Conservation (phyloP, 2,888 invertebrate genomes). For the Macropis europaea region DNA sequence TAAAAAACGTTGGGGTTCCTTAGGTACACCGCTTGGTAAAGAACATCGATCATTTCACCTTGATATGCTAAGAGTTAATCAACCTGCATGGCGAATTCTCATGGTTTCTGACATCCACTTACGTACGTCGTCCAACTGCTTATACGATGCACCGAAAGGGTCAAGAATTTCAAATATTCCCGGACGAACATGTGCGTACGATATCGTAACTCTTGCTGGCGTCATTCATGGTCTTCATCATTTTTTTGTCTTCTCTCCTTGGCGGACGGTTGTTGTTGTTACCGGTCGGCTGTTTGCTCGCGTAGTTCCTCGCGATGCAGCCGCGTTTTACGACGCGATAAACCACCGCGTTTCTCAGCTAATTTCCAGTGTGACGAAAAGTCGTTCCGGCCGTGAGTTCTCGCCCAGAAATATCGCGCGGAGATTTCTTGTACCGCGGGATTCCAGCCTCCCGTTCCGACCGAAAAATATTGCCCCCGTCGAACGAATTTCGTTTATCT, state of each 20-base stretch:
- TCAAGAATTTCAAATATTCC: not conserved
- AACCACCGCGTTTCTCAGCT: constrained; percentile 56
- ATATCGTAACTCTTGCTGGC: not conserved
- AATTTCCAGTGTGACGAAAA: constrained; percentile 64
- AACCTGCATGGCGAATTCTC: too few relatives aligned
- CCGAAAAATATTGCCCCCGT: not conserved
- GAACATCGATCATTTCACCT: too few relatives aligned
- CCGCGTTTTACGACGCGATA: constrained; percentile 56
- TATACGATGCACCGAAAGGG: too few relatives aligned
- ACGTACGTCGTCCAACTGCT: too few relatives aligned
- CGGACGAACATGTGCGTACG: not conserved
- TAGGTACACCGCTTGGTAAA: too few relatives aligned
- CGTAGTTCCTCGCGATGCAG: constrained; percentile 27
- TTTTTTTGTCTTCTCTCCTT: not conserved
- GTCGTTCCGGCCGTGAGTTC: constrained; percentile 60
- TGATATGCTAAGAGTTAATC: too few relatives aligned
- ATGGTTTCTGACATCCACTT: too few relatives aligned
- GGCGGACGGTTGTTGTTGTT: not conserved
- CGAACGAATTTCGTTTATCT: too few relatives aligned
- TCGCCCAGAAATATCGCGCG: constrained; percentile 46
- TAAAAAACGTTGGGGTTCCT: too few relatives aligned
- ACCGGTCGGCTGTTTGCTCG: constrained; percentile 20
- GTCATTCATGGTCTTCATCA: constrained; percentile 1
- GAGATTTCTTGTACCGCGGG: constrained; percentile 16
- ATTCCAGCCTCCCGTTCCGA: not conserved